phyloP scores from a whole-genome alignment of 1,140 invertebrate species.

The Euwallacea similis region DNA sequence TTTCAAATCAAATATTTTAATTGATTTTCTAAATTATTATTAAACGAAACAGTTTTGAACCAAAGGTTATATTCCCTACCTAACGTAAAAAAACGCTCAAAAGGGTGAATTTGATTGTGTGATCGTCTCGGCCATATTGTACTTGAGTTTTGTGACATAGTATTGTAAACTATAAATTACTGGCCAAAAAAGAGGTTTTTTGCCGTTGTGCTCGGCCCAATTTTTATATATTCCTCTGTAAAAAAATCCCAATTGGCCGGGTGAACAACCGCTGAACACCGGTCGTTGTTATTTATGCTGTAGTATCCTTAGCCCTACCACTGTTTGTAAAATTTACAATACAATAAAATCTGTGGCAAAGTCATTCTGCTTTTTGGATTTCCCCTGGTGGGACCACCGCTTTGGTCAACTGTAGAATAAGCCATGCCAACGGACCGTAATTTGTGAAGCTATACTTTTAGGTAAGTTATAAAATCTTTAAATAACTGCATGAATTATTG shows the following conservation, averaged over 20 bases:
- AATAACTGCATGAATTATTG: conserved; percentile 39
- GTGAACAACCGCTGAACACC: conserved; percentile 12
- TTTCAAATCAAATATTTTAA: too few species aligned
- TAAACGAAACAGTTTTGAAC: background rate
- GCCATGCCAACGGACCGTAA: too few species aligned
- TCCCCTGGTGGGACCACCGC: background rate
- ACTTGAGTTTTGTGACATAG: conserved; percentile 14
- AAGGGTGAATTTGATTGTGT: conserved; percentile 31
- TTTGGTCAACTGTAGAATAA: too few species aligned
- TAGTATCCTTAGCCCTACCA: conserved; percentile 23
- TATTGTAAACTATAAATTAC: conserved; percentile 14
- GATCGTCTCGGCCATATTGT: conserved; percentile 33
- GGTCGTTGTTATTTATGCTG: conserved; percentile 35
- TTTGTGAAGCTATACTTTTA: background rate
- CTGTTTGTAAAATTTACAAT: conserved; percentile 49
- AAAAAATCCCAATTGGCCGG: conserved; percentile 10
- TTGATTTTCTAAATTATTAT: background rate
- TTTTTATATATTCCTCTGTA: conserved; percentile 19
- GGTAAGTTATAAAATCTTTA: conserved; percentile 23
- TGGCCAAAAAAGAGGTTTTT: conserved; percentile 14
- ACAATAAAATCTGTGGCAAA: conserved; percentile 50
- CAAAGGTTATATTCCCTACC: conserved; percentile 22
- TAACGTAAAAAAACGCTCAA: conserved; percentile 20
- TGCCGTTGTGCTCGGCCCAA: background rate
- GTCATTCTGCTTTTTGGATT: conserved; percentile 34